A percentile compares a stretch with the other conserved stretches of the same genome.
Evolutionary conservation across 2,888 invertebrate genomes (phyloP).

Genomic region (Drosophila affinis): DNA sequence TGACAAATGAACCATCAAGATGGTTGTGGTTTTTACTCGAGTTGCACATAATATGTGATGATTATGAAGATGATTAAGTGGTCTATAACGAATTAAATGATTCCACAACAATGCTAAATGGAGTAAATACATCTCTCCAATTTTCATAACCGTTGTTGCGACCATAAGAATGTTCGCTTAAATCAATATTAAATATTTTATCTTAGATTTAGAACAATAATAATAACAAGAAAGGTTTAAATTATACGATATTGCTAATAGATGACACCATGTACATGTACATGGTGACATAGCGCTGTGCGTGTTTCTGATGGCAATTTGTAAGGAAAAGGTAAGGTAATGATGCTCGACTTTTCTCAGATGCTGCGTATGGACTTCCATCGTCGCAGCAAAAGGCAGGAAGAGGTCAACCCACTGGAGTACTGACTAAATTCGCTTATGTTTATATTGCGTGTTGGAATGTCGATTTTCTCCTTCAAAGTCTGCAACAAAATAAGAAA

Average conservation of each 20-base stretch:
- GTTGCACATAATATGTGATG: too few species aligned
- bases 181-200: constrained; percentile 22
- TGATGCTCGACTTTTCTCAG: constrained; percentile 51
- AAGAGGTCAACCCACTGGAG: constrained; percentile 91
- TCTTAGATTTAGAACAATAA: constrained; percentile 53
- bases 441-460: constrained; percentile 90
- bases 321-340: neutral
- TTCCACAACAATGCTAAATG: neutral
- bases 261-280: constrained; percentile 1
- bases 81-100: neutral
- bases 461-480: constrained; percentile 93
- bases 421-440: constrained; percentile 92
- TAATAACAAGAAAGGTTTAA: constrained; percentile 64
- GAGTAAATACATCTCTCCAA: neutral
- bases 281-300: constrained; percentile 11
- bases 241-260: constrained; percentile 38
- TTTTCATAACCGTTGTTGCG: constrained; percentile 25
- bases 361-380: constrained; percentile 83
- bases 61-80: neutral
- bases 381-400: constrained; percentile 89
- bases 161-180: constrained; percentile 21
- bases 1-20: neutral
- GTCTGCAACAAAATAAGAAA: constrained; percentile 85
- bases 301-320: constrained; percentile 41
- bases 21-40: neutral